These are phyloP conservation scores for Oncorhynchus clarkii DNA, from an alignment of 2,113 vertebrate genomes.

Conservation along the genomic window DNA sequence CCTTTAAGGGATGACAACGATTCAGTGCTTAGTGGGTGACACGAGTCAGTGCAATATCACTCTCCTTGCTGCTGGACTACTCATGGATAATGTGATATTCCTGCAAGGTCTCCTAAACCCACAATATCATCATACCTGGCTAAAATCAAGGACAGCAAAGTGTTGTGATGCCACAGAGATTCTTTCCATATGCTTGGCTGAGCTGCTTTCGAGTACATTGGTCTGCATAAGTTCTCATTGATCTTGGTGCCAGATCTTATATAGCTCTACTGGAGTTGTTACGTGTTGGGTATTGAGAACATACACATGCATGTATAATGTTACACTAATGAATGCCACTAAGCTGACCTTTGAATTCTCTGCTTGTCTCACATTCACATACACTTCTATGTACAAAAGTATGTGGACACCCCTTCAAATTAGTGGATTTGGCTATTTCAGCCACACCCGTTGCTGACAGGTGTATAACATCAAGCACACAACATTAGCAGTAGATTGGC, in stretches of 20 bases:
- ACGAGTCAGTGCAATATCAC: background rate
- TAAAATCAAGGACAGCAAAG: background rate
- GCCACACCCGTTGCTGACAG: too few species aligned
- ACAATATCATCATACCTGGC: background rate
- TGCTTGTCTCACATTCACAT: background rate
- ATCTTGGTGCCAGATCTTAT: background rate
- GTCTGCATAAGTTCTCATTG: background rate
- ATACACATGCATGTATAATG: background rate
- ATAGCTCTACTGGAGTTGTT: background rate
- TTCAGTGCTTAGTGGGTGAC: background rate
- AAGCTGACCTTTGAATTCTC: background rate
- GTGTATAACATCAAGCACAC: too few species aligned
- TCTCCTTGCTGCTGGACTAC: background rate
- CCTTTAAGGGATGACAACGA: background rate
- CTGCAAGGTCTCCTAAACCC: background rate
- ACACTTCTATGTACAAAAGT: too few species aligned
- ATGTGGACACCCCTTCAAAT: too few species aligned
- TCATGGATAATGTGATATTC: background rate
- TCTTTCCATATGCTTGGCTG: background rate
- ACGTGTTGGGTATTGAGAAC: background rate
- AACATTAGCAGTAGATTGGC: too few species aligned
- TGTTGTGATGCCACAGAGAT: background rate
- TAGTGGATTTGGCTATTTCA: too few species aligned
- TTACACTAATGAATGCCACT: background rate
- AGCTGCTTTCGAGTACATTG: background rate